phyloP scores from a whole-genome alignment of 2,888 invertebrate species.

The Aspidiotus rigidus region DNA sequence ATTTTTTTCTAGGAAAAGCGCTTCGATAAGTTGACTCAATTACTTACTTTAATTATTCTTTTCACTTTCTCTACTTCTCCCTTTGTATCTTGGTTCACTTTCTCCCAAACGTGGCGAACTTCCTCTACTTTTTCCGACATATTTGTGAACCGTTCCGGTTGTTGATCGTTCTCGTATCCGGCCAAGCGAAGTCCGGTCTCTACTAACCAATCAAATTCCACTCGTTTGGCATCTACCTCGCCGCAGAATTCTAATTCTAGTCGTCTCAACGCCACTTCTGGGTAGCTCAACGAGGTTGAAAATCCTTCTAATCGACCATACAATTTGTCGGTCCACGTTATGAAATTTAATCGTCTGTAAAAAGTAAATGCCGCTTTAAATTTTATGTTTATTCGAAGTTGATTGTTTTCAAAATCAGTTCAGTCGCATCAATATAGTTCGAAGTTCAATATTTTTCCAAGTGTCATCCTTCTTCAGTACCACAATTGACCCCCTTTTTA shows the following conservation, averaged over 20 bases:
- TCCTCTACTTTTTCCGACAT: slow-evolving; percentile 51
- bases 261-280: slow-evolving; percentile 61
- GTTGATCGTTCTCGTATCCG: slow-evolving; percentile 12
- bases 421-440: neutral
- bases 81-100: slow-evolving; percentile 55
- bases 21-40: too few relatives aligned
- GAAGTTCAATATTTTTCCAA: too few relatives aligned
- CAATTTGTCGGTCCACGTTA: slow-evolving; percentile 60
- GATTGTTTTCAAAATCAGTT: neutral
- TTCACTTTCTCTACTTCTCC: slow-evolving; percentile 62
- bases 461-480: too few relatives aligned
- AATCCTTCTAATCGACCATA: slow-evolving; percentile 54
- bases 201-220: slow-evolving; percentile 68
- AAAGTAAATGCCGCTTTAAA: slow-evolving; percentile 5
- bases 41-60: slow-evolving; percentile 42
- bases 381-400: neutral
- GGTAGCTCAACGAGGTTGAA: slow-evolving; percentile 51
- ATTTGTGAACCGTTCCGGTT: slow-evolving; percentile 39
- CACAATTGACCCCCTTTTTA: too few relatives aligned
- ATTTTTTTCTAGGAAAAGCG: too few relatives aligned
- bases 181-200: slow-evolving; percentile 49
- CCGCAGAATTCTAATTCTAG: slow-evolving; percentile 65
- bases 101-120: slow-evolving; percentile 59
- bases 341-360: slow-evolving; percentile 46
- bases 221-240: slow-evolving; percentile 64